Percentiles rank a stretch among this genome's conserved stretches.
These are phyloP conservation scores for Acrocephalus scirpaceus DNA, from an alignment of 2,797 vertebrate species.

Conservation along the genomic window DNA sequence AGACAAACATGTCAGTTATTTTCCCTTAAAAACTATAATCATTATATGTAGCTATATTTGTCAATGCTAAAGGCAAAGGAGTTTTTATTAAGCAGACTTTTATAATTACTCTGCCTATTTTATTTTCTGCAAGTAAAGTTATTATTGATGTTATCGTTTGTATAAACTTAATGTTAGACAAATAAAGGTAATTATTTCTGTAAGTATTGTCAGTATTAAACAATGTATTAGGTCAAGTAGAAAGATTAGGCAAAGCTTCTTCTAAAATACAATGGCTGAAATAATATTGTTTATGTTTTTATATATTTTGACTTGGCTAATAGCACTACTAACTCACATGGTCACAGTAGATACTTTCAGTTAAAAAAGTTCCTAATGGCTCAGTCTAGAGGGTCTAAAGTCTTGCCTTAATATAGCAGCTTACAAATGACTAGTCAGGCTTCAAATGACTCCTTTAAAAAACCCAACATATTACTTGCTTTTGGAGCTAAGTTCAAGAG, in stretches of 20 bases:
- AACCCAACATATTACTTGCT: fast-evolving
- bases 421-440: background rate
- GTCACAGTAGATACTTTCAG: background rate
- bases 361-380: background rate
- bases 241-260: background rate
- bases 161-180: constrained; percentile 31
- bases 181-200: constrained; percentile 49
- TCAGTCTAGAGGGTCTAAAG: background rate
- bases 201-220: background rate
- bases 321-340: background rate
- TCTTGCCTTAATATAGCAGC: background rate
- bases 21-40: constrained; percentile 29
- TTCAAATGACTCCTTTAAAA: background rate
- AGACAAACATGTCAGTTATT: constrained; percentile 40
- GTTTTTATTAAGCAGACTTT: constrained; percentile 21
- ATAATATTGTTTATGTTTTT: background rate
- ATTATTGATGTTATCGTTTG: constrained; percentile 30
- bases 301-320: background rate
- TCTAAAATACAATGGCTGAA: background rate
- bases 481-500: background rate
- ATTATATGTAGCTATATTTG: background rate
- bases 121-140: constrained; percentile 36
- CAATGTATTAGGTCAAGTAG: background rate
- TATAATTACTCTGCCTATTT: constrained; percentile 41
- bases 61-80: constrained; percentile 50